Evolutionary conservation across 1,140 invertebrate genomes (phyloP).

Genomic region (Himalopsyche phryganea): DNA sequence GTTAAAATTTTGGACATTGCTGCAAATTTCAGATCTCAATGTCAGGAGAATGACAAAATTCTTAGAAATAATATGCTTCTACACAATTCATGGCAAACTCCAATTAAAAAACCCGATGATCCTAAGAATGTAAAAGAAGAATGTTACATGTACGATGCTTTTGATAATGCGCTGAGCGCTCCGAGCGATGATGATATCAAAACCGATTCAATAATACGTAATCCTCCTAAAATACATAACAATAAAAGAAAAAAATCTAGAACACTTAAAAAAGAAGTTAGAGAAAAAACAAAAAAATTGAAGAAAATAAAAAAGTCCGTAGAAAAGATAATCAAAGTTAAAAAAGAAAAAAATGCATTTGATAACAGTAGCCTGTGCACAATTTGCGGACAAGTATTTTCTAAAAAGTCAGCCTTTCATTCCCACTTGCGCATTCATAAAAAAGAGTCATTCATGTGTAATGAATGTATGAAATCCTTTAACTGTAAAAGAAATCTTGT

Average conservation of each 20-base stretch:
- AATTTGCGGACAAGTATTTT: slow-evolving; percentile 13
- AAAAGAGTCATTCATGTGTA: slow-evolving; percentile 58
- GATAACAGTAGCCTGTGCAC: slow-evolving; percentile 7
- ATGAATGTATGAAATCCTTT: slow-evolving; percentile 67
- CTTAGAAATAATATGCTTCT: neutral
- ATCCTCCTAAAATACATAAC: neutral
- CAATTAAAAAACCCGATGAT: neutral
- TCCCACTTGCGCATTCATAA: slow-evolving; percentile 44
- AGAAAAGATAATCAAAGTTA: slow-evolving; percentile 1
- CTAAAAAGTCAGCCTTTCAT: slow-evolving; percentile 2
- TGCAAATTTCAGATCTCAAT: slow-evolving; percentile 9
- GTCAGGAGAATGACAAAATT: slow-evolving; percentile 15
- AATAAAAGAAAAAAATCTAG: slow-evolving; percentile 4
- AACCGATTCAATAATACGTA: too few relatives aligned
- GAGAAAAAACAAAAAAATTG: neutral
- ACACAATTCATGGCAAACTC: neutral
- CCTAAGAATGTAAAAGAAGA: slow-evolving; percentile 6
- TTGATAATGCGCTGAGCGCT: slow-evolving; percentile 9
- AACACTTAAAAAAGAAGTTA: slow-evolving; percentile 1
- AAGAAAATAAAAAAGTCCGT: neutral
- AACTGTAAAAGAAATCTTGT: slow-evolving; percentile 75
- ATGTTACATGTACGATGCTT: slow-evolving; percentile 2
- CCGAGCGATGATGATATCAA: slow-evolving; percentile 4
- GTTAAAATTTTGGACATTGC: slow-evolving; percentile 7
- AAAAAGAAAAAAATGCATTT: too few relatives aligned